phyloP scores from a whole-genome alignment of 2,888 invertebrate species.

The Nephrocerus scutellatus region DNA sequence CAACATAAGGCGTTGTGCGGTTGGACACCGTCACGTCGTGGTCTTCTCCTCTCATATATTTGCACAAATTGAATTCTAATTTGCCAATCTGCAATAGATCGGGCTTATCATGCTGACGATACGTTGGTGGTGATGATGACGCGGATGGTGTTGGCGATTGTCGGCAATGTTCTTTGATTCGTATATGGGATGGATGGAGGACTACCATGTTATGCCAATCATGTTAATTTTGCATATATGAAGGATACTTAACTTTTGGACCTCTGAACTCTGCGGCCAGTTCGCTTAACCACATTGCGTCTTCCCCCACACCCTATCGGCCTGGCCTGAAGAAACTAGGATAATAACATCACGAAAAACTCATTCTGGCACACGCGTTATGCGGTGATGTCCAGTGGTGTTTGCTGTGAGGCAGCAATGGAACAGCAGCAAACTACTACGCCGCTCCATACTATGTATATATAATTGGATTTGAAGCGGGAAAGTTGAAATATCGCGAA shows the following conservation, averaged over 20 bases:
- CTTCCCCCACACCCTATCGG: not conserved
- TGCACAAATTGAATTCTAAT: conserved; percentile 16
- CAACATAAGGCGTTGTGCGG: not conserved
- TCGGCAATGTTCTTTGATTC: conserved; percentile 1
- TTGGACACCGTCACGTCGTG: too few species aligned
- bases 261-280: too few species aligned
- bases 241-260: too few species aligned
- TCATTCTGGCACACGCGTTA: conserved; percentile 19
- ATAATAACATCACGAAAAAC: conserved; percentile 30
- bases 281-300: not conserved
- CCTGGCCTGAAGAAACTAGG: conserved; percentile 21
- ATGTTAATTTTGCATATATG: too few species aligned
- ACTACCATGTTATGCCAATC: too few species aligned
- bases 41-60: conserved; percentile 11
- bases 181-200: too few species aligned
- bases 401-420: too few species aligned
- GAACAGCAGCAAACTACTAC: too few species aligned
- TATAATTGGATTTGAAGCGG: too few species aligned
- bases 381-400: too few species aligned
- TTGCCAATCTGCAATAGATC: conserved; percentile 11
- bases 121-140: not conserved
- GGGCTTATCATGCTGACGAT: not conserved
- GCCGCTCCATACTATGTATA: too few species aligned
- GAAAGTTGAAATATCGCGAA: too few species aligned
- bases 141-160: not conserved